phyloP scores from a whole-genome alignment of 2,113 vertebrate genomes.

The Leptobrachium ailaonicum region DNA sequence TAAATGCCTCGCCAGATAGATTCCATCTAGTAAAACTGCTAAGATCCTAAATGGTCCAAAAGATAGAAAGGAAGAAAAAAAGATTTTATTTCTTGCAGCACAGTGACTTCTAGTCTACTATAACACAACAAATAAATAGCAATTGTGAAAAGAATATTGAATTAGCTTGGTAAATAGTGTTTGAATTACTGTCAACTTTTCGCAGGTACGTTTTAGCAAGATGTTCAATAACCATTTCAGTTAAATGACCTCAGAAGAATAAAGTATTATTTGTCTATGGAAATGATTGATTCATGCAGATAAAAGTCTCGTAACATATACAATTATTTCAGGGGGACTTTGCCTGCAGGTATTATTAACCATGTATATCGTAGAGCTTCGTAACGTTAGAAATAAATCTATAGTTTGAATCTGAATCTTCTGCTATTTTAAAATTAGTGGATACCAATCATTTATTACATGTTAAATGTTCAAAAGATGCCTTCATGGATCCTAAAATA shows the following conservation, averaged over 20 bases:
- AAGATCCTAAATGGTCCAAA: constrained; percentile 39
- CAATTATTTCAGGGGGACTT: no score
- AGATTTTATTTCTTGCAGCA: constrained; percentile 27
- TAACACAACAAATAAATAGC: constrained; percentile 37
- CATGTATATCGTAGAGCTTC: no score
- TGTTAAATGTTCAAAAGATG: no score
- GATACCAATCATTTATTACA: no score
- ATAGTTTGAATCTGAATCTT: no score
- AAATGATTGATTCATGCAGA: not conserved
- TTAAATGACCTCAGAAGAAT: not conserved
- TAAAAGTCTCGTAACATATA: no score
- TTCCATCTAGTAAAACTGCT: constrained; percentile 41
- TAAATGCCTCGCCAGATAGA: constrained; percentile 43
- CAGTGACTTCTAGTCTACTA: constrained; percentile 6
- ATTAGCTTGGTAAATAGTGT: constrained; percentile 25
- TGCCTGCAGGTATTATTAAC: no score
- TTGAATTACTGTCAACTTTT: constrained; percentile 45
- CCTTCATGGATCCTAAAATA: no score
- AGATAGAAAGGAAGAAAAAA: constrained; percentile 30
- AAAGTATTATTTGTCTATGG: not conserved
- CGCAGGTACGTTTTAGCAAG: constrained; percentile 33
- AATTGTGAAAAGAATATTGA: constrained; percentile 20
- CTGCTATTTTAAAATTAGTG: no score
- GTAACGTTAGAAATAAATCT: no score
- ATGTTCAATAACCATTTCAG: constrained; percentile 34